phyloP scores from a whole-genome alignment of 2,113 vertebrate species.

The Pipra filicauda region DNA sequence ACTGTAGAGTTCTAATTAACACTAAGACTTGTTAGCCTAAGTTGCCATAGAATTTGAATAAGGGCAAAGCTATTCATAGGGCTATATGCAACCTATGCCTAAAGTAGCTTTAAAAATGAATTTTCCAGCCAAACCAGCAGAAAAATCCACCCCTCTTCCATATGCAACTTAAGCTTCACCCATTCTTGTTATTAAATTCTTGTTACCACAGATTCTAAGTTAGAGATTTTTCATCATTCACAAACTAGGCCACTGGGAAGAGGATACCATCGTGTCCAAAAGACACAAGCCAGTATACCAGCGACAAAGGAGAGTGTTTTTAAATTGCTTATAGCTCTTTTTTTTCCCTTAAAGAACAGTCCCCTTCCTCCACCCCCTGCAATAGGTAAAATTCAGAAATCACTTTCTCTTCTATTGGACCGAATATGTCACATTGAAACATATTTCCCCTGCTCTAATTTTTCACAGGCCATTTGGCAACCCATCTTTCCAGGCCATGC shows the following conservation, averaged over 20 bases:
- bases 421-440: background rate
- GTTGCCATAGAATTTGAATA: constrained; percentile 4
- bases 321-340: background rate
- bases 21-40: background rate
- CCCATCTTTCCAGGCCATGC: constrained; percentile 17
- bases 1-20: constrained; percentile 5
- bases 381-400: constrained; percentile 17
- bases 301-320: background rate
- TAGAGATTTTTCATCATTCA: background rate
- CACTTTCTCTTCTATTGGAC: constrained; percentile 1
- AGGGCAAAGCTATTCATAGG: background rate
- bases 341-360: background rate
- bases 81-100: background rate
- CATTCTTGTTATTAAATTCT: background rate
- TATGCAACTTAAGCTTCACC: background rate
- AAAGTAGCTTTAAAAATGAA: background rate
- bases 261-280: background rate
- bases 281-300: background rate
- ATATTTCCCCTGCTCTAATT: constrained; percentile 20
- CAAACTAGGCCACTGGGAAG: background rate
- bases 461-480: constrained; percentile 18
- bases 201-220: background rate
- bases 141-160: background rate
- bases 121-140: background rate
- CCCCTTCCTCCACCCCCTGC: accelerated